Percentiles rank a stretch among this genome's conserved stretches.
Conservation (phyloP, 1,140 invertebrate genomes). For the Sycophila sp. region DNA sequence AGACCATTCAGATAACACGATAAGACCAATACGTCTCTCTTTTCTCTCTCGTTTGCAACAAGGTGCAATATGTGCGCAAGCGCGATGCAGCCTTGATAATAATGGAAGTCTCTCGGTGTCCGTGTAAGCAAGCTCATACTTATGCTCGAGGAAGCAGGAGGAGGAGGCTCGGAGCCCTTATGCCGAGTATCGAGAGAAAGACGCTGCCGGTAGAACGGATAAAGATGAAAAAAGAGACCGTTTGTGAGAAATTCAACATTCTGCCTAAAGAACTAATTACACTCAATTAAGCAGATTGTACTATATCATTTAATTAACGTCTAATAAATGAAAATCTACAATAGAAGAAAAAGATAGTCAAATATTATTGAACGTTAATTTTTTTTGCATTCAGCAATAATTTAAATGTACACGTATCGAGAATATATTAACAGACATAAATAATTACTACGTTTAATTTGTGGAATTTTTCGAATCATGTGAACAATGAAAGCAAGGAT, state of each 20-base stretch:
- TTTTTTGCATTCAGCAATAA: too few species aligned
- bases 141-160: background rate
- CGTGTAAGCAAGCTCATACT: background rate
- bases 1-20: conserved; percentile 21
- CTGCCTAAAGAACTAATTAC: too few species aligned
- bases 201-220: background rate
- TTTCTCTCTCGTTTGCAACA: conserved; percentile 16
- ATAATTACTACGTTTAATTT: background rate
- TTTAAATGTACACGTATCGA: background rate
- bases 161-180: background rate
- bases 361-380: too few species aligned
- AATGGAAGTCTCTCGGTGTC: conserved; percentile 21
- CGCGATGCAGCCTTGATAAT: conserved; percentile 27
- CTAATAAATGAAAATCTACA: too few species aligned
- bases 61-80: conserved; percentile 23
- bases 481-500: background rate
- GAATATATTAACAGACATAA: background rate
- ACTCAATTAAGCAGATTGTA: too few species aligned
- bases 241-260: background rate
- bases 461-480: conserved; percentile 35
- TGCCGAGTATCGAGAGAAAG: background rate
- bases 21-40: conserved; percentile 35
- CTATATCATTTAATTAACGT: too few species aligned
- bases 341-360: too few species aligned
- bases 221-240: background rate